These are phyloP conservation scores for Cephus runcator DNA, from an alignment of 2,888 invertebrate genomes.

Conservation along the genomic window DNA sequence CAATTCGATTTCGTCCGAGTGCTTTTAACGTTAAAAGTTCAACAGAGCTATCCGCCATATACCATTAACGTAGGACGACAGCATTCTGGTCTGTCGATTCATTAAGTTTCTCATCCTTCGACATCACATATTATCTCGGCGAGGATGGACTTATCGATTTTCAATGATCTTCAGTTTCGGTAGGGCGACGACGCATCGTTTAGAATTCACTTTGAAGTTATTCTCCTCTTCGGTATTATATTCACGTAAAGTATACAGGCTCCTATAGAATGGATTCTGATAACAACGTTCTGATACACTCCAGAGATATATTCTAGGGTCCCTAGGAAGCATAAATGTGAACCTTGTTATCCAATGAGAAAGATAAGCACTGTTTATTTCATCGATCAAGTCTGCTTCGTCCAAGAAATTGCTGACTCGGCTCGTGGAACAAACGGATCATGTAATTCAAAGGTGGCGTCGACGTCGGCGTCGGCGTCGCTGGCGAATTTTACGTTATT, in stretches of 20 bases:
- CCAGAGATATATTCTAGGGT: neutral
- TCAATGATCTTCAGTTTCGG: neutral
- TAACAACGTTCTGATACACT: neutral
- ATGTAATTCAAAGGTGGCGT: neutral
- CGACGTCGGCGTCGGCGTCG: neutral
- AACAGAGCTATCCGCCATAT: neutral
- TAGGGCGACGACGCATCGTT: neutral
- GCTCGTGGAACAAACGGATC: neutral
- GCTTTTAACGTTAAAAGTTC: neutral
- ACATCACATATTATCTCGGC: no score
- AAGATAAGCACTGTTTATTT: neutral
- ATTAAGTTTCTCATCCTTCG: no score
- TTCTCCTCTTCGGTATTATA: neutral
- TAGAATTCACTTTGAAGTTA: neutral
- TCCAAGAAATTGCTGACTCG: neutral
- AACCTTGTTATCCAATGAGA: neutral
- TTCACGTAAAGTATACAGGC: neutral
- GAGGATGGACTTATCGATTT: neutral
- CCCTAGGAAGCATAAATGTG: neutral
- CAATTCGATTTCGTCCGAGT: neutral
- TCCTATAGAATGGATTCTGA: neutral
- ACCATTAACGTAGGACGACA: neutral
- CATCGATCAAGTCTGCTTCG: neutral
- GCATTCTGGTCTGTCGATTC: neutral
- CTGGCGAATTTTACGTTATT: neutral